phyloP scores from a whole-genome alignment of 2,113 vertebrate species.

The Ophiodon elongatus region DNA sequence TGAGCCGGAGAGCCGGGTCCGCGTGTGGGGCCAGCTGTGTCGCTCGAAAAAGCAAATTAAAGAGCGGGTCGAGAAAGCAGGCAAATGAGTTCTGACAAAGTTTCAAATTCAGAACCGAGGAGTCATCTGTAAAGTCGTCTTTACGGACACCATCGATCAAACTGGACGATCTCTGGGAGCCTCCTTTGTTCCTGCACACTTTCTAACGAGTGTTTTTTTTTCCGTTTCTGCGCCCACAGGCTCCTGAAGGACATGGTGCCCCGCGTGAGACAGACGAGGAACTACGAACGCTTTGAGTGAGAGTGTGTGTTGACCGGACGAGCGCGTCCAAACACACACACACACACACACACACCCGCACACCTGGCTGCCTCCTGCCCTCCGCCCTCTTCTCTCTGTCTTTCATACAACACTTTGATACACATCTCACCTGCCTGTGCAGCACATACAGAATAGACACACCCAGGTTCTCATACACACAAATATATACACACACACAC shows the following conservation, averaged over 20 bases:
- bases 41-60: no score
- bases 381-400: slow-evolving; percentile 40
- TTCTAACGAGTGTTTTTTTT: neutral
- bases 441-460: neutral
- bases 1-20: no score
- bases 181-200: neutral
- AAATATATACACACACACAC: neutral
- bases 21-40: no score
- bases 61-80: neutral
- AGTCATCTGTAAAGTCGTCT: neutral
- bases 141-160: neutral
- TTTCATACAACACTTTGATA: slow-evolving; percentile 6
- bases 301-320: slow-evolving; percentile 10
- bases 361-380: slow-evolving; percentile 43
- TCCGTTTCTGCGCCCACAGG: slow-evolving; percentile 78
- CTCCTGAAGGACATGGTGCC: slow-evolving; percentile 95
- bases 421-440: slow-evolving; percentile 6
- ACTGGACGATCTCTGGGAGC: no score
- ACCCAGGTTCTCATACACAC: slow-evolving; percentile 12
- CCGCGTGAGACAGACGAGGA: slow-evolving; percentile 92
- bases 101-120: neutral
- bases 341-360: slow-evolving; percentile 15
- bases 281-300: slow-evolving; percentile 98
- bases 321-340: slow-evolving; percentile 34
- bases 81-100: neutral